Evolutionary conservation across 2,113 vertebrate genomes (phyloP), one percentile per base, ranked within the genome.

Genomic region (Phyllostomus hastatus): DNA sequence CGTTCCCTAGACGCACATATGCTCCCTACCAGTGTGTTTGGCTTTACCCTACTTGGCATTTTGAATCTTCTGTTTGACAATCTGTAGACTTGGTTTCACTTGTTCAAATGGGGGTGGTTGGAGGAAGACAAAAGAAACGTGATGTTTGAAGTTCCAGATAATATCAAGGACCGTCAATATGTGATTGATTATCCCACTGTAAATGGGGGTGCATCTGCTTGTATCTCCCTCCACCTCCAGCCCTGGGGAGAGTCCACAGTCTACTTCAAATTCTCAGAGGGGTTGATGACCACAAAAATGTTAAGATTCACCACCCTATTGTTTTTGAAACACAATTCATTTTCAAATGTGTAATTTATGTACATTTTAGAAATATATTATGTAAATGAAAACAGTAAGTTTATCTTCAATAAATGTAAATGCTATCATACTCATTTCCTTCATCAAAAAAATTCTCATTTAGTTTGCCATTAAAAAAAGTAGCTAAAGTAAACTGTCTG

Each of bases 321-420:
- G 72, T 94, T 83, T 67, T 52, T 92, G 80, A 97, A 90, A 75
- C 61, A 88, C 41, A 43, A 87, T 67, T 84, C 0, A 31, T 64
- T 90, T 87, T 83, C 84, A 93, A 94, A 90, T 90, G 52, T 64
- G 67, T 90, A 57, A 88, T 94, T 95, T 95, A 73, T 33, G 86
- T 50, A 88, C 19, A 43, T 59, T 96, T 94, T 88, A 94, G 88
- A 90, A 88, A 92, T 91, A 88, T 38, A 59, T 91, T 86, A 94
- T 24, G 59, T 90, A 96, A 95, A 90, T 67, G 66, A 92, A 79
- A 94, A 20, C 79, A 84, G 92, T 91, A 81, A 89, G 78, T 92
- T 97, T 96, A 94, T 94, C 72, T 61, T 96, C 64, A 82, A 87
- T 94, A 97, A 95, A 92, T 94, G 72, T 93, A 90, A 97, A 94